These are phyloP conservation scores for Bubalus kerabau DNA, from an alignment of 2,113 vertebrate species.

Conservation along the genomic window DNA sequence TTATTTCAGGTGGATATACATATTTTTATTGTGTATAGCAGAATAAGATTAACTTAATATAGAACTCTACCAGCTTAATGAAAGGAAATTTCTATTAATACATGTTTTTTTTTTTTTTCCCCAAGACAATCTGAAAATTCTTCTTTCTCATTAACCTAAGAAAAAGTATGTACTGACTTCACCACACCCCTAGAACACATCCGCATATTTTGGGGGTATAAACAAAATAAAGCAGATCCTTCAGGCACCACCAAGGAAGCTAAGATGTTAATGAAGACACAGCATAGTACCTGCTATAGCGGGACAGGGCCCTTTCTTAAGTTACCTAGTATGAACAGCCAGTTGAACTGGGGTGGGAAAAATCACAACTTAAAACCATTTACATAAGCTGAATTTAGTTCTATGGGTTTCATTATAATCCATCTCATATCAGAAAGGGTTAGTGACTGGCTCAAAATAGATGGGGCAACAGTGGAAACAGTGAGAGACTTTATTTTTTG, in stretches of 20 bases:
- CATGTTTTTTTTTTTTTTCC: background rate
- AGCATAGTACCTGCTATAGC: accelerated
- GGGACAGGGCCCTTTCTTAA: background rate
- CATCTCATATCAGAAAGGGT: background rate
- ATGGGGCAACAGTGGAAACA: background rate
- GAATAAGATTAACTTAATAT: background rate
- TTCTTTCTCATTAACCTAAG: background rate
- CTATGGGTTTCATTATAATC: background rate
- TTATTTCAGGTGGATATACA: background rate
- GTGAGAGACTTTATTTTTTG: background rate
- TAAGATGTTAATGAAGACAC: background rate
- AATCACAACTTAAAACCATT: background rate
- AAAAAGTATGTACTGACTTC: background rate
- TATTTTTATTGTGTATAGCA: background rate
- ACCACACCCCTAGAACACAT: background rate
- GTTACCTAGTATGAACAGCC: background rate
- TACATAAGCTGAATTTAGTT: background rate
- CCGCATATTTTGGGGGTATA: background rate
- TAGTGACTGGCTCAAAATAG: background rate
- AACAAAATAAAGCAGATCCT: background rate
- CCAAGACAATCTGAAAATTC: background rate
- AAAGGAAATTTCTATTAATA: background rate
- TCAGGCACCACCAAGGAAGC: background rate
- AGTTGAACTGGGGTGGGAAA: background rate
- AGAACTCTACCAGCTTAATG: background rate